These are phyloP conservation scores for Melanotaenia trifasciata DNA, from an alignment of 2,797 vertebrate species.

Conservation along the genomic window DNA sequence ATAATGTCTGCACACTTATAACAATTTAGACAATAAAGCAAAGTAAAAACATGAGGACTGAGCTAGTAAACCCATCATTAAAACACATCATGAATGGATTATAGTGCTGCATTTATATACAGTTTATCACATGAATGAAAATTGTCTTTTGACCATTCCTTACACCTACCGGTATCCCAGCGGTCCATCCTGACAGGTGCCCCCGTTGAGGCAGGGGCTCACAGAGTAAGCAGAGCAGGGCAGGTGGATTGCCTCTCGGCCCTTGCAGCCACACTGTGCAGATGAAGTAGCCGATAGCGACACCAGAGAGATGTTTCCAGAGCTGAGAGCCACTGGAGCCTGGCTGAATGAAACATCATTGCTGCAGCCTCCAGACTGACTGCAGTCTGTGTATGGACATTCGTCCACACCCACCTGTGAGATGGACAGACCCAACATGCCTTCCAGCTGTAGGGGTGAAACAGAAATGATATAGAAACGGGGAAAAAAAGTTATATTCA, in stretches of 20 bases:
- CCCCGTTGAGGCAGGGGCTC: slow-evolving; percentile 89
- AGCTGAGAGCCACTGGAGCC: slow-evolving; percentile 79
- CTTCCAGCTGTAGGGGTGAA: slow-evolving; percentile 83
- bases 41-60: neutral
- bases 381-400: slow-evolving; percentile 84
- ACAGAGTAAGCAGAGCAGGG: slow-evolving; percentile 84
- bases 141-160: neutral
- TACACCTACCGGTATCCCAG: slow-evolving; percentile 87
- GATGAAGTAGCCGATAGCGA: slow-evolving; percentile 79
- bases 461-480: neutral
- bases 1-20: neutral
- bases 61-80: neutral
- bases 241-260: slow-evolving; percentile 80
- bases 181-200: slow-evolving; percentile 86
- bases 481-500: neutral
- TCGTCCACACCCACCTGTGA: slow-evolving; percentile 87
- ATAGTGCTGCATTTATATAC: neutral
- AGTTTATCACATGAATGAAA: neutral
- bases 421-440: slow-evolving; percentile 81
- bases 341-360: slow-evolving; percentile 79
- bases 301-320: slow-evolving; percentile 83
- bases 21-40: neutral
- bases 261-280: slow-evolving; percentile 85
- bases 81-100: neutral
- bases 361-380: slow-evolving; percentile 83